phyloP scores from a whole-genome alignment of 2,888 invertebrate species.

The Lithophane leautieri region DNA sequence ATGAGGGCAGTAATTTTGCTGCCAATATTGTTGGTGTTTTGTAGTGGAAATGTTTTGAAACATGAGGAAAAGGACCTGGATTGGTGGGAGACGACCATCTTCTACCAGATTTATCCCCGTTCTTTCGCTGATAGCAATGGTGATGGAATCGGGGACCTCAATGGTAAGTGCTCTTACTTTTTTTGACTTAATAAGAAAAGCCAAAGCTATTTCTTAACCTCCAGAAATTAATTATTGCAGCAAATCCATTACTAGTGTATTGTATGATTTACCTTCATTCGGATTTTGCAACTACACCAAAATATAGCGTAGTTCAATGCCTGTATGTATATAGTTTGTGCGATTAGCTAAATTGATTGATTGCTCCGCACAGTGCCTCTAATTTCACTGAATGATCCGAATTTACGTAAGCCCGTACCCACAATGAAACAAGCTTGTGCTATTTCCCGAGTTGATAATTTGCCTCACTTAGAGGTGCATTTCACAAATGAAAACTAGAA shows the following conservation, averaged over 20 bases:
- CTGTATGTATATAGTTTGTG: background rate
- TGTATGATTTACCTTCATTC: too few relatives aligned
- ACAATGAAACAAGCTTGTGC: conserved; percentile 8
- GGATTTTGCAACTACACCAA: background rate
- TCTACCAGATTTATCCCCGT: conserved; percentile 95
- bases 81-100: conserved; percentile 94
- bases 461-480: conserved; percentile 14
- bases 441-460: conserved; percentile 30
- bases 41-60: conserved; percentile 69
- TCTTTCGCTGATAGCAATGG: conserved; percentile 94
- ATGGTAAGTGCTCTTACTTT: conserved; percentile 78
- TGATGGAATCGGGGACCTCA: conserved; percentile 92
- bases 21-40: conserved; percentile 71
- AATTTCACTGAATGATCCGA: conserved; percentile 16
- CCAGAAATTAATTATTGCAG: too few relatives aligned
- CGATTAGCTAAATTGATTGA: conserved; percentile 8
- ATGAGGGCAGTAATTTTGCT: conserved; percentile 77
- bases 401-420: conserved; percentile 24
- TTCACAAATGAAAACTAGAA: conserved; percentile 40
- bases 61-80: conserved; percentile 77
- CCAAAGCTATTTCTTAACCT: background rate
- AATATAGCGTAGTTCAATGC: background rate
- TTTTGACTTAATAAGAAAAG: background rate
- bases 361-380: conserved; percentile 5
- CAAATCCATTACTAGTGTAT: background rate